Evolutionary conservation across 2,888 invertebrate species (phyloP).

Genomic region (Andrena hattorfiana): DNA sequence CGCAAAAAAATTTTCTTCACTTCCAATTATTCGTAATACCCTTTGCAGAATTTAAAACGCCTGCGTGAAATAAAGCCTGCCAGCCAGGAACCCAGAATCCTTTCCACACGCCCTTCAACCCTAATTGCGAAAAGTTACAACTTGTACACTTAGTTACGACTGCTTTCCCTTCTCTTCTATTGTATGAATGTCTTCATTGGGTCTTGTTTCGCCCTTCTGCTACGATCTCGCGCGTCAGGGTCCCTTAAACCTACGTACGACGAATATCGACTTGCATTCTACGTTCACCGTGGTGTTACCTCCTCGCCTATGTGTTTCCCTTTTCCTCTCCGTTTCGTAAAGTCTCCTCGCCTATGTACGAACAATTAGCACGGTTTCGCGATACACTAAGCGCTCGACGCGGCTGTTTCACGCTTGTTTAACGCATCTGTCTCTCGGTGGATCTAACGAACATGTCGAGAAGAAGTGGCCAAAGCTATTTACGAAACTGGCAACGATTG

Average conservation of each 20-base stretch:
- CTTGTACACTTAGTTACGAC: constrained; percentile 58
- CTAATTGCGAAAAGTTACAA: constrained; percentile 60
- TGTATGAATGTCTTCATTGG: constrained; percentile 25
- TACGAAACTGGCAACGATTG: constrained; percentile 8
- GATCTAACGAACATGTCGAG: constrained; percentile 3
- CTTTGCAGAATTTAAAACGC: background rate
- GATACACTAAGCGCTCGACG: constrained; percentile 19
- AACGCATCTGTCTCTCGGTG: background rate
- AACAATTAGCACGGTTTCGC: constrained; percentile 18
- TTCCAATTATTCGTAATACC: background rate
- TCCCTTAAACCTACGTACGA: constrained; percentile 64
- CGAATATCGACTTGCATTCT: constrained; percentile 63
- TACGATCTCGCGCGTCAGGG: constrained; percentile 46
- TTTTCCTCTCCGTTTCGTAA: constrained; percentile 33
- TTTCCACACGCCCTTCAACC: constrained; percentile 52
- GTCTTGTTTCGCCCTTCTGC: constrained; percentile 9
- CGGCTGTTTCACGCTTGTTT: constrained; percentile 14
- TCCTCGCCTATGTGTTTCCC: constrained; percentile 66
- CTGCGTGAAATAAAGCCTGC: background rate
- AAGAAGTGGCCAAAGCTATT: constrained; percentile 2
- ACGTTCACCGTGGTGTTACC: constrained; percentile 78
- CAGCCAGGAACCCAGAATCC: constrained; percentile 52
- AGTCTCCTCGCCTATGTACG: constrained; percentile 21
- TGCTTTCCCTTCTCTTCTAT: constrained; percentile 7
- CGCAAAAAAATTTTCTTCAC: background rate